Conservation (phyloP, 2,113 vertebrate genomes). For the Perca schrenkii region DNA sequence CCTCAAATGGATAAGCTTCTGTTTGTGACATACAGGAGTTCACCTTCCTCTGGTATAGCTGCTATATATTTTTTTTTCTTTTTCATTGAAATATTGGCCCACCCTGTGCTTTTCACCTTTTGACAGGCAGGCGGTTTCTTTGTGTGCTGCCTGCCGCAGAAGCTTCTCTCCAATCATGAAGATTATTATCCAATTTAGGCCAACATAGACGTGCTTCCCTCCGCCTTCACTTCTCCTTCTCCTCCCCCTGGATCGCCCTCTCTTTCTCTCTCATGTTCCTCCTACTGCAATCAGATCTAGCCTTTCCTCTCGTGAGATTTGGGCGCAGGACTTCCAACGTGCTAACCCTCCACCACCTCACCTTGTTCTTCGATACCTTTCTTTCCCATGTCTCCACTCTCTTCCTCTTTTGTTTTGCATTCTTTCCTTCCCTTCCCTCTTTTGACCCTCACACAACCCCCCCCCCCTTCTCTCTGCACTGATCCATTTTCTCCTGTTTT, state of each 20-base stretch:
- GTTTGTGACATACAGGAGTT: conserved; percentile 40
- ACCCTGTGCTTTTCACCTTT: conserved; percentile 12
- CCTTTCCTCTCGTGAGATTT: conserved; percentile 57
- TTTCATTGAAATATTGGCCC: conserved; percentile 31
- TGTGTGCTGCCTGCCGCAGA: conserved; percentile 63
- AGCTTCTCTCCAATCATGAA: conserved; percentile 65
- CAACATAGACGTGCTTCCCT: conserved; percentile 60
- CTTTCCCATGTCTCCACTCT: conserved; percentile 42
- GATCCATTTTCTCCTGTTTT: conserved; percentile 48
- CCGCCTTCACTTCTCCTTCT: conserved; percentile 20
- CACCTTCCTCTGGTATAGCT: not conserved
- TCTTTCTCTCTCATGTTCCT: conserved; percentile 64
- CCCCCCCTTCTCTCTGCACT: conserved; percentile 35
- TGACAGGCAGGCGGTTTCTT: conserved; percentile 65
- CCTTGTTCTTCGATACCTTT: conserved; percentile 48
- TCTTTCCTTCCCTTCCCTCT: conserved; percentile 20
- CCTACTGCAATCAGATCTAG: conserved; percentile 69
- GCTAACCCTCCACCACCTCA: conserved; percentile 34
- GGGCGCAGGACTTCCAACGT: conserved; percentile 59
- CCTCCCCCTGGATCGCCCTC: conserved; percentile 40
- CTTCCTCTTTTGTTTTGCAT: conserved; percentile 62
- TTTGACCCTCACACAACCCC: conserved; percentile 43
- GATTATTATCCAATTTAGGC: conserved; percentile 79
- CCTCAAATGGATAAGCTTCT: conserved; percentile 56
- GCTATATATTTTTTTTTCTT: not conserved